Percentiles rank a stretch among this genome's conserved stretches.
Evolutionary conservation across 2,113 vertebrate species (phyloP).

Genomic region (Talpa occidentalis): DNA sequence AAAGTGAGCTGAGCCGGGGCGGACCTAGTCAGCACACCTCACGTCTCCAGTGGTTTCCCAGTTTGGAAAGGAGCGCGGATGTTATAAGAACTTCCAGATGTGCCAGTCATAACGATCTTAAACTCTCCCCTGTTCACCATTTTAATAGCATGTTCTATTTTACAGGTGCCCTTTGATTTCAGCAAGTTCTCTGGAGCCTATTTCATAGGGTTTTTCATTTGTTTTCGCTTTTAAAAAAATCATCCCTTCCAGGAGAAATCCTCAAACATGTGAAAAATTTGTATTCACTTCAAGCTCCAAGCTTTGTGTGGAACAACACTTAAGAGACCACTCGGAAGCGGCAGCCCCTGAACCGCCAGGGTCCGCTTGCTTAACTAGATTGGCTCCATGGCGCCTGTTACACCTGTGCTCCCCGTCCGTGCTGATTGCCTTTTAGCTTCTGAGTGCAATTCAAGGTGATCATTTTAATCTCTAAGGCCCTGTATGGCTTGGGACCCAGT

Average conservation of each 20-base stretch:
- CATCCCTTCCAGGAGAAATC: slow-evolving; percentile 72
- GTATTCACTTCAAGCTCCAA: slow-evolving; percentile 76
- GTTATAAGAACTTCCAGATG: slow-evolving; percentile 1
- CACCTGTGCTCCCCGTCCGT: slow-evolving; percentile 64
- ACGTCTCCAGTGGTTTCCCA: slow-evolving; percentile 54
- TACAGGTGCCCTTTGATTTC: slow-evolving; percentile 7
- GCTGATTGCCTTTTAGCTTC: slow-evolving; percentile 79
- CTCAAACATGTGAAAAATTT: slow-evolving; percentile 74
- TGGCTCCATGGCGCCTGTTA: slow-evolving; percentile 50
- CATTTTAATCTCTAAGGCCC: slow-evolving; percentile 80
- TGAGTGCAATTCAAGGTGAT: slow-evolving; percentile 81
- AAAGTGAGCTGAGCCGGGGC: slow-evolving; percentile 43
- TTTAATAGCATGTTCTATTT: slow-evolving; percentile 47
- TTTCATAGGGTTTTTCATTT: slow-evolving; percentile 67
- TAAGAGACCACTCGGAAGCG: slow-evolving; percentile 74
- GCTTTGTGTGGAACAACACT: slow-evolving; percentile 69
- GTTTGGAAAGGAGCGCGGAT: neutral
- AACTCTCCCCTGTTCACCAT: slow-evolving; percentile 25
- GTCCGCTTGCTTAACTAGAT: slow-evolving; percentile 71
- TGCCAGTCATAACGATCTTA: neutral
- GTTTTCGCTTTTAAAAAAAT: slow-evolving; percentile 71
- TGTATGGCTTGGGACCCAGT: slow-evolving; percentile 72
- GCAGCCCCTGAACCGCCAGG: slow-evolving; percentile 41
- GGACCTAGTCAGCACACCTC: neutral
- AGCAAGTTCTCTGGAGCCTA: slow-evolving; percentile 38